Evolutionary conservation across 2,113 vertebrate species (phyloP).

Genomic region (Varanus komodoensis): DNA sequence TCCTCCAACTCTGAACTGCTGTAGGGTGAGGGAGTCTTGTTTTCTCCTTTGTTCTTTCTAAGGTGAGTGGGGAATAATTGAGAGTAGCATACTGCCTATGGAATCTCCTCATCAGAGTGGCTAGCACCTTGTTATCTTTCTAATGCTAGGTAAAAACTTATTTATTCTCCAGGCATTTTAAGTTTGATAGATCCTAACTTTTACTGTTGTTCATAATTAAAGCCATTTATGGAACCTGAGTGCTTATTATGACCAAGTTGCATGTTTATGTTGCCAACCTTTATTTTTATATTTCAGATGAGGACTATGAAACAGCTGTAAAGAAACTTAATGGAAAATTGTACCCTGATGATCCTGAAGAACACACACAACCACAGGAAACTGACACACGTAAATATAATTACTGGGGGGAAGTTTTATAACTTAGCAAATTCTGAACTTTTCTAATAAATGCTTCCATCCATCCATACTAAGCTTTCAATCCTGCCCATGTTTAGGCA

Average conservation of each 20-base stretch:
- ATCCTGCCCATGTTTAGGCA: not conserved
- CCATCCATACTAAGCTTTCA: not conserved
- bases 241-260: not conserved
- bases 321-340: conserved; percentile 91
- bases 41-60: not conserved
- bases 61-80: not conserved
- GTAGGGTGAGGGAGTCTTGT: not conserved
- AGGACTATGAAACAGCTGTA: conserved; percentile 93
- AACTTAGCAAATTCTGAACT: not conserved
- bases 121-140: not conserved
- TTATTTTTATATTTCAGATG: conserved; percentile 81
- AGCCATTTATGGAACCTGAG: not conserved
- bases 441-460: not conserved
- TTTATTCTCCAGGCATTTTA: not conserved
- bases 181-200: not conserved
- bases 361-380: conserved; percentile 50
- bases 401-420: no score
- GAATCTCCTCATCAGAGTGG: not conserved
- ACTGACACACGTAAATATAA: conserved; percentile 68
- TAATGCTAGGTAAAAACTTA: not conserved
- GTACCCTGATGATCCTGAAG: conserved; percentile 80
- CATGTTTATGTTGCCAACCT: not conserved
- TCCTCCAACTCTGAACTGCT: not conserved
- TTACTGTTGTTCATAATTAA: not conserved
- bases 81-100: not conserved